phyloP scores from a whole-genome alignment of 2,797 vertebrate species.

The Denticeps clupeoides region DNA sequence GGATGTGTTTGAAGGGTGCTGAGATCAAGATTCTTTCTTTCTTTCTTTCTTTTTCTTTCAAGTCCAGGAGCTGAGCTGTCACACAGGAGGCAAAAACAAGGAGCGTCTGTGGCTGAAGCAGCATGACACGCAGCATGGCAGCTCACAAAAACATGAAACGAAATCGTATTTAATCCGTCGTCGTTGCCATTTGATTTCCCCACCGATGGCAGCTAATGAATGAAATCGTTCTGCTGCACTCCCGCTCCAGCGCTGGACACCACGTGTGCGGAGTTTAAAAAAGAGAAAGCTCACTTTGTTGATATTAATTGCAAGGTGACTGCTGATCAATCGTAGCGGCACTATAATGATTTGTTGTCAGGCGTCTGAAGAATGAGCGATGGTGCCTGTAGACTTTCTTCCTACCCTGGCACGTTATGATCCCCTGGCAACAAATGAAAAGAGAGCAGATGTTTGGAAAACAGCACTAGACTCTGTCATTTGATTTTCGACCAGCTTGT shows the following conservation, averaged over 20 bases:
- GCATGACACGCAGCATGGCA: too few relatives aligned
- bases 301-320: constrained; percentile 92
- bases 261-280: constrained; percentile 33
- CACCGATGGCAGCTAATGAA: constrained; percentile 45
- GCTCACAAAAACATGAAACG: constrained; percentile 25
- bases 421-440: constrained; percentile 19
- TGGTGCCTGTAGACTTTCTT: constrained; percentile 14
- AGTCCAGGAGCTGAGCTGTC: too few relatives aligned
- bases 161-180: constrained; percentile 37
- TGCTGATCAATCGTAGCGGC: constrained; percentile 85
- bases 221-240: constrained; percentile 41
- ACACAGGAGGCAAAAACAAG: too few relatives aligned
- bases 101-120: too few relatives aligned
- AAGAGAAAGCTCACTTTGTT: constrained; percentile 51
- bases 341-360: constrained; percentile 88
- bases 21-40: too few relatives aligned
- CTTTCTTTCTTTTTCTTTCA: too few relatives aligned
- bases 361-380: constrained; percentile 64
- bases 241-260: constrained; percentile 34
- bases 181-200: constrained; percentile 45
- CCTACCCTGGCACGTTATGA: constrained; percentile 39
- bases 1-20: too few relatives aligned
- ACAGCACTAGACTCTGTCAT: constrained; percentile 2
- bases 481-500: constrained; percentile 20
- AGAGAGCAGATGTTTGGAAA: constrained; percentile 14